A percentile compares a stretch with the other conserved stretches of the same genome.
phyloP scores from a whole-genome alignment of 2,797 vertebrate genomes.

The Phoxinus dragarum region DNA sequence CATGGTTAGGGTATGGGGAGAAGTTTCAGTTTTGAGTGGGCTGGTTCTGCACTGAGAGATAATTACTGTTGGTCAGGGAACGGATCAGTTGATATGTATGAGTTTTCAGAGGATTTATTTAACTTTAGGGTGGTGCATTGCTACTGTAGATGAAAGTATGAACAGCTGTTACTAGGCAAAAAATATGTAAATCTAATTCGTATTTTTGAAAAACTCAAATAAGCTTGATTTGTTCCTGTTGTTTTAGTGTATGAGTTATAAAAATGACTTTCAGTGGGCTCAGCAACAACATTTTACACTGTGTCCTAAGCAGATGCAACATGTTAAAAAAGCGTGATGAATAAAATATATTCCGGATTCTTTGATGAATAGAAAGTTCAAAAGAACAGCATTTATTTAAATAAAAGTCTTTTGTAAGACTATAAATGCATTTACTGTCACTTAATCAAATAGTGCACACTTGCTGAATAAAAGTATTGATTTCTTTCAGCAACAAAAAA shows the following conservation, averaged over 20 bases:
- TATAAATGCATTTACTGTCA: no score
- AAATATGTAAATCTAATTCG: neutral
- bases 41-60: conserved; percentile 23
- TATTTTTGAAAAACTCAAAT: conserved; percentile 21
- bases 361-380: no score
- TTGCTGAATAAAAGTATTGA: no score
- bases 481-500: neutral
- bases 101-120: conserved; percentile 18
- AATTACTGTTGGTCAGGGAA: conserved; percentile 23
- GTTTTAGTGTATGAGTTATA: neutral
- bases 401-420: no score
- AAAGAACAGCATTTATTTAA: no score
- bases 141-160: conserved; percentile 36
- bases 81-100: conserved; percentile 15
- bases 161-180: conserved; percentile 11
- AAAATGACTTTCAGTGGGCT: neutral
- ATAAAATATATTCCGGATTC: no score
- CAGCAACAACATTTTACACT: neutral
- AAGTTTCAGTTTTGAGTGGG: conserved; percentile 38
- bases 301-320: neutral
- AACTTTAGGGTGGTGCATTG: conserved; percentile 19
- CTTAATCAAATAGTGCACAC: no score
- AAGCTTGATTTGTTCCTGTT: neutral
- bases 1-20: neutral
- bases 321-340: no score